phyloP scores from a whole-genome alignment of 2,888 invertebrate genomes.

The Rhorus exstirpatorius region DNA sequence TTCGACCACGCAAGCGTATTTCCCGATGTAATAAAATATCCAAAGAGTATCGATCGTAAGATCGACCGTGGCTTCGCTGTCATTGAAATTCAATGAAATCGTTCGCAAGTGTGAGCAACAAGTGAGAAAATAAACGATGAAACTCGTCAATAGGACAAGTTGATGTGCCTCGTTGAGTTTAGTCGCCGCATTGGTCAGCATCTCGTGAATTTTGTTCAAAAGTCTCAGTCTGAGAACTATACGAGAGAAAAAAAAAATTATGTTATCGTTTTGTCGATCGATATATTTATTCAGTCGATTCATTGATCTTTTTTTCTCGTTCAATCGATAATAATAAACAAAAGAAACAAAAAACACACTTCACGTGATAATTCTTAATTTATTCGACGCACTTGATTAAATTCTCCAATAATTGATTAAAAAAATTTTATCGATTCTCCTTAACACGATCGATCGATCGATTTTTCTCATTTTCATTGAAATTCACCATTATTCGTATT shows the following conservation, averaged over 20 bases:
- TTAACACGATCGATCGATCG: conserved; percentile 7
- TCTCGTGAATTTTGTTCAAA: conserved; percentile 64
- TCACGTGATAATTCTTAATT: too few relatives aligned
- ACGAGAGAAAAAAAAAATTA: neutral
- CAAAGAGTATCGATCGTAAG: conserved; percentile 53
- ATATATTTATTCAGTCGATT: too few relatives aligned
- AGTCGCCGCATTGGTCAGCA: conserved; percentile 49
- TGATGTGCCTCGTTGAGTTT: conserved; percentile 61
- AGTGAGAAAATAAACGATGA: conserved; percentile 50
- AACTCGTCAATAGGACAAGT: conserved; percentile 56
- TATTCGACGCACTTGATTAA: neutral
- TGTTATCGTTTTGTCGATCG: neutral
- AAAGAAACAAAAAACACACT: too few relatives aligned
- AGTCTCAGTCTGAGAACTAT: conserved; percentile 67
- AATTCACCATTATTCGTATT: conserved; percentile 66
- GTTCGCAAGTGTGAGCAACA: conserved; percentile 57
- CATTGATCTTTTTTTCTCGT: too few relatives aligned
- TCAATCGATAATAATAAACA: too few relatives aligned
- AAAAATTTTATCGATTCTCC: neutral
- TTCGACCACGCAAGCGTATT: conserved; percentile 52
- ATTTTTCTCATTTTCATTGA: neutral
- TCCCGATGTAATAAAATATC: conserved; percentile 64
- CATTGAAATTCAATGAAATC: conserved; percentile 28
- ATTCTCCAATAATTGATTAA: neutral
- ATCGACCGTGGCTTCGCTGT: conserved; percentile 37